These are phyloP conservation scores for Yoshiicerus persimilis DNA, from an alignment of 1,140 invertebrate genomes.

Conservation along the genomic window DNA sequence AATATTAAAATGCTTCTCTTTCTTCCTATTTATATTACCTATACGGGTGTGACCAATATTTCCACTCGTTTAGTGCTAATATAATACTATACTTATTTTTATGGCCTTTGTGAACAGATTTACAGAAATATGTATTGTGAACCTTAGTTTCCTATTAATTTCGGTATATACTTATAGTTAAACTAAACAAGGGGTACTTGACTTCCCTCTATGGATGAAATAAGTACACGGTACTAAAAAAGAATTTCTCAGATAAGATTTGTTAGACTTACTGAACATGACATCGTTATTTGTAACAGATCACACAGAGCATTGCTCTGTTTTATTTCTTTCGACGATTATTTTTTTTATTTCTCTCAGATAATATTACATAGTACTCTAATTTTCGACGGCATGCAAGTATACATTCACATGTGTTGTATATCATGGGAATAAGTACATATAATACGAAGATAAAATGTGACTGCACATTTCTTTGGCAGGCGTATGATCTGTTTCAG, in stretches of 20 bases:
- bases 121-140: no score
- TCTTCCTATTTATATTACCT: no score
- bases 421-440: no score
- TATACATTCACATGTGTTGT: no score
- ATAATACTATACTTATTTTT: no score
- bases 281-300: not conserved
- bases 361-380: not conserved
- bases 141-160: no score
- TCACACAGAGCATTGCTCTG: not conserved
- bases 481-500: not conserved
- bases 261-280: not conserved
- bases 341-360: not conserved
- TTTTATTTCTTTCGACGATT: not conserved
- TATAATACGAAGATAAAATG: not conserved
- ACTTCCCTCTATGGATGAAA: not conserved
- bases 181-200: not conserved
- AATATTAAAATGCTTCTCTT: no score
- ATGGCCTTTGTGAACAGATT: no score
- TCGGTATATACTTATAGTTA: not conserved
- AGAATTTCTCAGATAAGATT: not conserved
- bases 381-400: no score
- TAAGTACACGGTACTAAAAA: not conserved
- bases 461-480: not conserved
- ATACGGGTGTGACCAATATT: no score
- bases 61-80: no score